phyloP scores from a whole-genome alignment of 2,113 vertebrate genomes.

The Elaphurus davidianus region DNA sequence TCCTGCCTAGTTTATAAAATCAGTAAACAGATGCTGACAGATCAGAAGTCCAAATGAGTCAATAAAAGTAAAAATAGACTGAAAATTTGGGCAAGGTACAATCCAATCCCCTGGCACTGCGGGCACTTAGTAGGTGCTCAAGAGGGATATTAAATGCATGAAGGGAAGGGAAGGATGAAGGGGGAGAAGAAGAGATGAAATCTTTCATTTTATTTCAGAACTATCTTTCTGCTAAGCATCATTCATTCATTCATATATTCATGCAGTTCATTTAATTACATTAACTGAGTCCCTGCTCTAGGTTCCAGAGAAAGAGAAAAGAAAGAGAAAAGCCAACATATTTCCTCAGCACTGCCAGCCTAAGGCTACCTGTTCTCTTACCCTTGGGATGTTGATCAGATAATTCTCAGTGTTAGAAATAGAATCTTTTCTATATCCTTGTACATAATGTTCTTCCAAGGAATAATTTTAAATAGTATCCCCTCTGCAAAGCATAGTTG shows the following conservation, averaged over 20 bases:
- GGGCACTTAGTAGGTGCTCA: neutral
- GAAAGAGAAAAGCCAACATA: neutral
- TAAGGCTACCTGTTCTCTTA: neutral
- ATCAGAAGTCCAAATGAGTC: neutral
- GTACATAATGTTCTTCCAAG: neutral
- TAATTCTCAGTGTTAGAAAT: neutral
- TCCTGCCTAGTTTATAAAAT: neutral
- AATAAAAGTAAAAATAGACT: neutral
- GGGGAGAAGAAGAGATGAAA: neutral
- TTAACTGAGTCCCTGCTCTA: neutral
- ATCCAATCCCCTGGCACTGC: neutral
- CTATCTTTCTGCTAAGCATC: neutral
- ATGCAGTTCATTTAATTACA: neutral
- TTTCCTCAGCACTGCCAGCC: neutral
- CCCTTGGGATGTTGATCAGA: neutral
- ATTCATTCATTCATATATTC: neutral
- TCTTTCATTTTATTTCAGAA: neutral
- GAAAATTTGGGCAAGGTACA: neutral
- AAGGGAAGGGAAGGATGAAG: neutral
- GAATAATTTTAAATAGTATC: constrained; percentile 20
- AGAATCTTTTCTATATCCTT: neutral
- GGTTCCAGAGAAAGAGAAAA: neutral
- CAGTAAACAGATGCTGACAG: neutral
- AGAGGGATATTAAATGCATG: neutral
- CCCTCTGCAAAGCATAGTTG: neutral